Conservation (phyloP, 1,140 invertebrate species). For the Lordiphosa mommai region DNA sequence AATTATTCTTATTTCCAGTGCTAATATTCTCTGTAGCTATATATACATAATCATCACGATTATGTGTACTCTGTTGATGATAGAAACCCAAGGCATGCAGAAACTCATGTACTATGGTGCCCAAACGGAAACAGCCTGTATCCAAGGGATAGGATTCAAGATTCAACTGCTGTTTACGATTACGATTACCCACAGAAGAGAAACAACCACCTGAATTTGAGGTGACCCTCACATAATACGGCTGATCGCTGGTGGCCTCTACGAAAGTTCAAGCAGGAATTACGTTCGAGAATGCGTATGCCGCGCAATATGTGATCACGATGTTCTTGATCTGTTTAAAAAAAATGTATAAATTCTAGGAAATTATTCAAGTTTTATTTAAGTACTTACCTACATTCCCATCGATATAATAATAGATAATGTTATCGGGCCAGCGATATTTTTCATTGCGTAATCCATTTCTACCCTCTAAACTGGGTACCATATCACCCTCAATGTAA, state of each 20-base stretch:
- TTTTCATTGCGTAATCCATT: constrained; percentile 83
- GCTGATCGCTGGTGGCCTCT: constrained; percentile 50
- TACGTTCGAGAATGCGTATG: constrained; percentile 31
- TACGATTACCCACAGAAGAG: constrained; percentile 81
- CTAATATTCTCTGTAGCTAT: constrained; percentile 86
- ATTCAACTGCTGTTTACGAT: constrained; percentile 81
- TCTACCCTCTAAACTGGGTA: constrained; percentile 10
- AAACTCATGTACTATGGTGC: constrained; percentile 85
- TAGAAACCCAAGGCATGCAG: constrained; percentile 85
- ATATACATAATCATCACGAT: constrained; percentile 85
- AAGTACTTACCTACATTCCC: constrained; percentile 38
- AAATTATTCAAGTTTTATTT: not conserved
- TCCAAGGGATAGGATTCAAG: constrained; percentile 79
- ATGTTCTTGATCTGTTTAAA: constrained; percentile 38
- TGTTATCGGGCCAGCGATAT: constrained; percentile 83
- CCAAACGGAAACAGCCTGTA: constrained; percentile 68
- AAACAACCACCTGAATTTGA: constrained; percentile 81
- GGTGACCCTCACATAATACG: constrained; percentile 65
- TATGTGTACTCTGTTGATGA: constrained; percentile 86
- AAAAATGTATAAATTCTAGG: too few species aligned
- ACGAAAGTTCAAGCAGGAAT: constrained; percentile 53
- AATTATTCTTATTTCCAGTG: constrained; percentile 81
- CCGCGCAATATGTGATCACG: constrained; percentile 44
- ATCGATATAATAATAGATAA: constrained; percentile 83
- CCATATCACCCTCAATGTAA: constrained; percentile 64